Evolutionary conservation across 2,888 invertebrate species (phyloP).

Genomic region (Tyria jacobaeae): DNA sequence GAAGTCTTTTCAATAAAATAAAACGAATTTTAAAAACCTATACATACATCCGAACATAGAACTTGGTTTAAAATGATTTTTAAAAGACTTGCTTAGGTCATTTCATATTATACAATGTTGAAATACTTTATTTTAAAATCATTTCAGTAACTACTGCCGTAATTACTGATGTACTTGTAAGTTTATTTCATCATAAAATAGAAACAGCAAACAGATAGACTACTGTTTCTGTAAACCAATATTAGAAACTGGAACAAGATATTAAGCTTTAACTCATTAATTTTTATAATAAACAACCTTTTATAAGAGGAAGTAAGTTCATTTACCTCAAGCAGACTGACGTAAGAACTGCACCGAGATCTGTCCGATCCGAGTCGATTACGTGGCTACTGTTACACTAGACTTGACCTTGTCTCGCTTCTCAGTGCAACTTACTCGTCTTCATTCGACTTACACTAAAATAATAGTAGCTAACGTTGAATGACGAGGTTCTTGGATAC

Average conservation of each 20-base stretch:
- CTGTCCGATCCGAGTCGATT: slow-evolving; percentile 58
- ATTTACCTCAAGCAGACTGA: slow-evolving; percentile 34
- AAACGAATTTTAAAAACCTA: too few relatives aligned
- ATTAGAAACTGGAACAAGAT: background rate
- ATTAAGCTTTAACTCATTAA: background rate
- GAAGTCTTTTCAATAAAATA: too few relatives aligned
- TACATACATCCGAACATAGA: too few relatives aligned
- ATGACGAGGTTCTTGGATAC: slow-evolving; percentile 31
- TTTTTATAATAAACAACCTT: background rate
- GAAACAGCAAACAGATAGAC: background rate
- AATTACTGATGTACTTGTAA: too few relatives aligned
- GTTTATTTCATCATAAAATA: background rate
- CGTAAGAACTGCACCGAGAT: slow-evolving; percentile 51
- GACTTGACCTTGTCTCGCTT: slow-evolving; percentile 42
- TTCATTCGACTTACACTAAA: slow-evolving; percentile 46
- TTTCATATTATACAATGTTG: too few relatives aligned
- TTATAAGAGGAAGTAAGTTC: slow-evolving; percentile 26
- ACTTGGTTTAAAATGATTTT: too few relatives aligned
- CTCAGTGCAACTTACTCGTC: slow-evolving; percentile 55
- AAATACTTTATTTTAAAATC: too few relatives aligned
- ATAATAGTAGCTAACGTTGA: slow-evolving; percentile 28
- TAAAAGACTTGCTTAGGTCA: too few relatives aligned
- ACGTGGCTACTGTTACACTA: slow-evolving; percentile 32
- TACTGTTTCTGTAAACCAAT: background rate
- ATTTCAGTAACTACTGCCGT: too few relatives aligned